Evolutionary conservation across 2,797 vertebrate species (phyloP).

Genomic region (Cyprinodon diabolis): DNA sequence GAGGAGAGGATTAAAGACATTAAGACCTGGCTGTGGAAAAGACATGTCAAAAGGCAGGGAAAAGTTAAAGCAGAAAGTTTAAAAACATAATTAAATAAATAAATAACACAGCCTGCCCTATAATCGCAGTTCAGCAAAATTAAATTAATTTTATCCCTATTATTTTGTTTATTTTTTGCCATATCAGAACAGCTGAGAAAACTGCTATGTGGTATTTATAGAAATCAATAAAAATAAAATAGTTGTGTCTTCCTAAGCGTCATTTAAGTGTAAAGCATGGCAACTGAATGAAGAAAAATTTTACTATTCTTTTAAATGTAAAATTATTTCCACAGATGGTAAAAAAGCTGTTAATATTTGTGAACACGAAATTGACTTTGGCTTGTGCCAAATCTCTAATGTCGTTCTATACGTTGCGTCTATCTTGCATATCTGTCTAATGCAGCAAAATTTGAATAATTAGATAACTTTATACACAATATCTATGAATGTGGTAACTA

Average conservation of each 20-base stretch:
- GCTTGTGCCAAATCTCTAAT: conserved; percentile 41
- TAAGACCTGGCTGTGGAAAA: conserved; percentile 2
- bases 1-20: conserved; percentile 40
- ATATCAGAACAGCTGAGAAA: conserved; percentile 26
- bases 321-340: conserved; percentile 3
- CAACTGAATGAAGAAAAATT: conserved; percentile 13
- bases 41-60: background rate
- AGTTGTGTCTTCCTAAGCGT: conserved; percentile 6
- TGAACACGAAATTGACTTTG: conserved; percentile 60
- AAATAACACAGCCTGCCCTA: background rate
- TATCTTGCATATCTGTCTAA: background rate
- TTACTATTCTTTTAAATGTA: background rate
- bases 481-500: conserved; percentile 14
- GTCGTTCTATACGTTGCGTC: background rate
- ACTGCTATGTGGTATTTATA: conserved; percentile 3
- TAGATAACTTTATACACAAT: conserved; percentile 18
- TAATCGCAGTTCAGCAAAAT: conserved; percentile 27
- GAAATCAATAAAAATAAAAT: background rate
- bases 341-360: conserved; percentile 23
- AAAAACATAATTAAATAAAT: background rate
- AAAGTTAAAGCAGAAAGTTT: conserved; percentile 3
- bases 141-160: conserved; percentile 21
- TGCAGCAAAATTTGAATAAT: background rate
- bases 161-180: conserved; percentile 12
- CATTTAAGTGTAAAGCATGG: background rate